Percentiles rank a stretch among this genome's conserved stretches.
Conservation (phyloP, 1,140 invertebrate species). For the Thrips palmi region DNA sequence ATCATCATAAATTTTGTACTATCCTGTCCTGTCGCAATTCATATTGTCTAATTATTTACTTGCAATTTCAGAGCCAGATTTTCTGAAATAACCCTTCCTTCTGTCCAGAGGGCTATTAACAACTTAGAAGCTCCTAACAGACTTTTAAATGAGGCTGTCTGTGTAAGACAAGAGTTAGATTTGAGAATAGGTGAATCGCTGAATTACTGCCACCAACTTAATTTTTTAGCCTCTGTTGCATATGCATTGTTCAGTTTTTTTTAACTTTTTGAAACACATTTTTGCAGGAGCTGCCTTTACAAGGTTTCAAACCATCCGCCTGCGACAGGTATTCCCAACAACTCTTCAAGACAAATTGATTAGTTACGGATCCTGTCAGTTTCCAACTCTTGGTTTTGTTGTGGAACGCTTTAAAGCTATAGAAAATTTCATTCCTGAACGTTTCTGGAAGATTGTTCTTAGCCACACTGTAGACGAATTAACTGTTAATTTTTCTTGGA, state of each 20-base stretch:
- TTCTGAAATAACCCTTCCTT: conserved; percentile 84
- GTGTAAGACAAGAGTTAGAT: conserved; percentile 89
- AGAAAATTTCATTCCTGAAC: conserved; percentile 71
- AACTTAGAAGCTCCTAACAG: conserved; percentile 68
- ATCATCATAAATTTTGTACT: not conserved
- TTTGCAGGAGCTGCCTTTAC: conserved; percentile 85
- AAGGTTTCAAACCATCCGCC: conserved; percentile 86
- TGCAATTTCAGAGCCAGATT: conserved; percentile 61
- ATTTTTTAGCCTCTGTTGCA: too few relatives aligned
- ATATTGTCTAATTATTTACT: conserved; percentile 11
- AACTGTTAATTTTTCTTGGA: conserved; percentile 79
- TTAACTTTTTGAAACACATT: conserved; percentile 8
- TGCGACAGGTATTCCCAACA: conserved; percentile 69
- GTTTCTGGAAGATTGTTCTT: conserved; percentile 85
- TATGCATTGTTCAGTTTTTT: too few relatives aligned
- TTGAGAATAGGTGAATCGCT: conserved; percentile 78
- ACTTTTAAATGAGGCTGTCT: conserved; percentile 80
- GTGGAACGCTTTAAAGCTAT: conserved; percentile 85
- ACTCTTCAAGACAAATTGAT: conserved; percentile 61
- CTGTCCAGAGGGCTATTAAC: conserved; percentile 60
- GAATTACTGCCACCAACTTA: too few relatives aligned
- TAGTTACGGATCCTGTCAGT: conserved; percentile 96
- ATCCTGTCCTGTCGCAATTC: conserved; percentile 10
- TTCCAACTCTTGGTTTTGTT: conserved; percentile 93
- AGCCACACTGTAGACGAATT: conserved; percentile 47